Evolutionary conservation across 1,140 invertebrate genomes (phyloP), one percentile per base, ranked within the genome.

Genomic region (Zaprionus tsacasi): DNA sequence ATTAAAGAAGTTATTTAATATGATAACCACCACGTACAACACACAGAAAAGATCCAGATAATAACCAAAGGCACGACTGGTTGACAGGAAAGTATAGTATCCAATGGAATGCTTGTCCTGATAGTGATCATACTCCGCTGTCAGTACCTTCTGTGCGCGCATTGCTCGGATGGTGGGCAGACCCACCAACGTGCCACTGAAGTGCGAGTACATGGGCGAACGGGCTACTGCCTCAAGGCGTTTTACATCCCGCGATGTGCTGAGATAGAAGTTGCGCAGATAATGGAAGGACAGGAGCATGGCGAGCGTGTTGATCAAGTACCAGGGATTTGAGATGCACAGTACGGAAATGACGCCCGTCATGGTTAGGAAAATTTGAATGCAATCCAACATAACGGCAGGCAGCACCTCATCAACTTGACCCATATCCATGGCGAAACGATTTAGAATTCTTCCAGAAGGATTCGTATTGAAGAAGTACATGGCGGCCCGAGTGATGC

Each of bases 221-320:
- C 95, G 94, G 57, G 95, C 96, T 95, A 93, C 73, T 57, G 96
- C 97, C 94, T 99, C 98, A 66, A 98, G 94, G 68, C 97, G 94
- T 93, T 98, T 98, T 27, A 98, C 94, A 93, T 96, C 96, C 54
- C 97, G 93, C 35, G 96, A 97, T 0, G 97, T 97, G 33, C 94
- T 94, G 10, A 99, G 93, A 91, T 98, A 99, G 86, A 97, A 95
- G 45, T 94, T 94, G 33, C 97, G 93, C 45, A 98, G 92, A 12
- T 95, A 94, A 73, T 96, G 95, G 92, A 98, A 97, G 5, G 97
- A 91, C 1, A 96, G 66, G 0, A 94, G 93, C 58, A 98, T 94
- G 17, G 96, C 85, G 8, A 95, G 2, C 0, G 96, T 96, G 2
- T 97, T 96, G 57, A 97, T 76, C 13, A 97, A 79, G 13, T 98